Percentiles rank a stretch among this genome's conserved stretches.
Conservation (phyloP, 2,888 invertebrate genomes). For the Drosophila yooni region DNA sequence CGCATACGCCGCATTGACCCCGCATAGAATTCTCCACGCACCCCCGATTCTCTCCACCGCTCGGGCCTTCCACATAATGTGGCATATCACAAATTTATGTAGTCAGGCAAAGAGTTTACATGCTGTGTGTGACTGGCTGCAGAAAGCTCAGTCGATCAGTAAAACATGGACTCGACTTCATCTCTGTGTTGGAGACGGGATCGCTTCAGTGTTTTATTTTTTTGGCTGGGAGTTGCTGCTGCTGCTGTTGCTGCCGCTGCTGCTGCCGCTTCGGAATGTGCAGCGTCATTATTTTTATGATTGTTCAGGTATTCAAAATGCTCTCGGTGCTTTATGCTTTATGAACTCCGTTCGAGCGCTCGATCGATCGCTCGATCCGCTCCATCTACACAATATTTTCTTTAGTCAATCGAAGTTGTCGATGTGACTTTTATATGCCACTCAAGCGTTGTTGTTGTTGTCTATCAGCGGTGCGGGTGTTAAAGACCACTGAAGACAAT, state of each 20-base stretch:
- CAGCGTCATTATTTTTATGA: constrained; percentile 84
- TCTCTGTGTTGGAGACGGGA: constrained; percentile 12
- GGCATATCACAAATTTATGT: constrained; percentile 81
- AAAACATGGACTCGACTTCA: constrained; percentile 21
- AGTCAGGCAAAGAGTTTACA: constrained; percentile 28
- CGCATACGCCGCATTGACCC: constrained; percentile 76
- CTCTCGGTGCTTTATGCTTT: constrained; percentile 71
- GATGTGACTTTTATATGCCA: constrained; percentile 78
- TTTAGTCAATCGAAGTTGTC: constrained; percentile 80
- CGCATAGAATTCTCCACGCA: constrained; percentile 32
- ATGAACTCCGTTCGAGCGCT: constrained; percentile 51
- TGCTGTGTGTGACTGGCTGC: constrained; percentile 63
- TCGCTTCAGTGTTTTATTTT: constrained; percentile 16
- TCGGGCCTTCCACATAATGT: constrained; percentile 52
- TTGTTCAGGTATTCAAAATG: constrained; percentile 82
- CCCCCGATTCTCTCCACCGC: constrained; percentile 9
- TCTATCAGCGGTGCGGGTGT: constrained; percentile 82
- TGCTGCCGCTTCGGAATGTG: constrained; percentile 81
- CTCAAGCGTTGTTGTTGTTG: constrained; percentile 67
- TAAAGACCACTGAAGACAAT: constrained; percentile 82
- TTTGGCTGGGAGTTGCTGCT: constrained; percentile 21
- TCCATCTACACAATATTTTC: constrained; percentile 71
- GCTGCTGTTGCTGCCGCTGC: constrained; percentile 21
- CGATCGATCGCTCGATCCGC: constrained; percentile 33
- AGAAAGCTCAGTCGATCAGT: constrained; percentile 44